phyloP scores from a whole-genome alignment of 2,888 invertebrate species.

The Lepidochrysops patricia region DNA sequence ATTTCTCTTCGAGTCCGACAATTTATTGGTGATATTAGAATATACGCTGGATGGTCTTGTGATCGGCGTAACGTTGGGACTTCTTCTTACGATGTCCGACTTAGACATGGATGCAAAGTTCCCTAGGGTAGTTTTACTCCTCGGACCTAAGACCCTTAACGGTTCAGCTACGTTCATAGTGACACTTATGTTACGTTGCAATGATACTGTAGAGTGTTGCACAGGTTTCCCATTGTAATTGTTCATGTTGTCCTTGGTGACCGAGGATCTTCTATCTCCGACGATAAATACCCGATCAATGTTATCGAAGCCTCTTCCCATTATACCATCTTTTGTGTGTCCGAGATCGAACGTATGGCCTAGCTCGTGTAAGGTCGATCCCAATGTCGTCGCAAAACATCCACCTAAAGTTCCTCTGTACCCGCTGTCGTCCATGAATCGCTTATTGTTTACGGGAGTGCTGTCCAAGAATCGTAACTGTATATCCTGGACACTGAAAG shows the following conservation, averaged over 20 bases:
- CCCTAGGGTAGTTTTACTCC: conserved; percentile 70
- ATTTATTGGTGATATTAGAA: conserved; percentile 61
- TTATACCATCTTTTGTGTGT: conserved; percentile 92
- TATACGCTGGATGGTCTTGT: conserved; percentile 68
- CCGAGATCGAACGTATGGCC: conserved; percentile 96
- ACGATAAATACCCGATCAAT: conserved; percentile 85
- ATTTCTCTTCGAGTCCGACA: conserved; percentile 61
- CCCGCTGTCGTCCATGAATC: conserved; percentile 93
- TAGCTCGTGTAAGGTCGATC: conserved; percentile 93
- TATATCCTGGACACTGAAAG: conserved; percentile 80
- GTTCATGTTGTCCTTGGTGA: conserved; percentile 71
- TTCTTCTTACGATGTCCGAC: conserved; percentile 60
- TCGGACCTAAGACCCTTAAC: conserved; percentile 60
- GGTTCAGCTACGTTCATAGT: conserved; percentile 77
- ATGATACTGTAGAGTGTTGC: conserved; percentile 76
- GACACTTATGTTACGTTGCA: conserved; percentile 76
- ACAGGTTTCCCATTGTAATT: conserved; percentile 75
- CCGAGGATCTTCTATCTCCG: conserved; percentile 62
- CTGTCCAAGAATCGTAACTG: conserved; percentile 64
- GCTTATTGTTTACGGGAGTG: conserved; percentile 79
- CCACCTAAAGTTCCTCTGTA: conserved; percentile 90
- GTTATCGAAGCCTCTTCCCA: conserved; percentile 93
- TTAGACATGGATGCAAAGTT: conserved; percentile 67
- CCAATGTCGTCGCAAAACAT: conserved; percentile 92
- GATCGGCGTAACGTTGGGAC: conserved; percentile 69